Evolutionary conservation across 2,797 vertebrate genomes (phyloP).

Genomic region (Dendrocincla tyrannina): DNA sequence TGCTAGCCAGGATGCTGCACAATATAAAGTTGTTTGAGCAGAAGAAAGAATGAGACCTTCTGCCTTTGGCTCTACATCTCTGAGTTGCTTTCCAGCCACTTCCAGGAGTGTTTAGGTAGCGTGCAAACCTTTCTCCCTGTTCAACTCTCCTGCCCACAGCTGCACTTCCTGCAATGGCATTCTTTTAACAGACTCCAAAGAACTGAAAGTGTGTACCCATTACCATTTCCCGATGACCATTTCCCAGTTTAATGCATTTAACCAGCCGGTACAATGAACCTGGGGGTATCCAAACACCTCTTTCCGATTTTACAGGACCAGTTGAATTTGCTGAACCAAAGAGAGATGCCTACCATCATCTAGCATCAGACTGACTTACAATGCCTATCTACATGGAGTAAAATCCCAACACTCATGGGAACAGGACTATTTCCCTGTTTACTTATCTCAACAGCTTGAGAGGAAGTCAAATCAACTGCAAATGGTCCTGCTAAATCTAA

Average conservation of each 20-base stretch:
- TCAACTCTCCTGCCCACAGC: background rate
- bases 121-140: background rate
- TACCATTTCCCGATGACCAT: background rate
- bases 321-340: background rate
- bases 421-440: background rate
- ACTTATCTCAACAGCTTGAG: background rate
- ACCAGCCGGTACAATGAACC: background rate
- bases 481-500: background rate
- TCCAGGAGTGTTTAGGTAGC: background rate
- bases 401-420: background rate
- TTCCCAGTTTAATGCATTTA: background rate
- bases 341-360: background rate
- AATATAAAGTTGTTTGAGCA: conserved; percentile 9
- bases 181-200: background rate
- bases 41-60: conserved; percentile 25
- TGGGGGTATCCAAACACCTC: background rate
- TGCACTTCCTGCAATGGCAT: background rate
- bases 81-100: background rate
- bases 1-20: background rate
- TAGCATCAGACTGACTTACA: background rate
- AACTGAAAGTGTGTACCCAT: background rate
- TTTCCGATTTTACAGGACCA: background rate
- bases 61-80: conserved; percentile 14
- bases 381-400: background rate
- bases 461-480: background rate